These are phyloP conservation scores for Lithosia quadra DNA, from an alignment of 2,888 invertebrate genomes.

Conservation along the genomic window DNA sequence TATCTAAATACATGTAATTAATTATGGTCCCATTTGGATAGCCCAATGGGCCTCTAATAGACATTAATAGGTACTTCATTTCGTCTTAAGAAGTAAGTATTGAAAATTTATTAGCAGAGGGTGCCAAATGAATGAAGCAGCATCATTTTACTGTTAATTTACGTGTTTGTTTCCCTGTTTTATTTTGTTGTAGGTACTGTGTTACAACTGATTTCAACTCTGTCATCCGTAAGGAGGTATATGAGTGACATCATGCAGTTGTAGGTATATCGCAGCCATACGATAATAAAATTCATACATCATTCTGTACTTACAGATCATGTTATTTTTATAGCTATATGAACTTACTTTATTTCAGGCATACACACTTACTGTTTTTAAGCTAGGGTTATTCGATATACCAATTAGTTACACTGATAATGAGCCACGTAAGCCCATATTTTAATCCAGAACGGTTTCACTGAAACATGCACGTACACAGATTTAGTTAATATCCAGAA, in stretches of 20 bases:
- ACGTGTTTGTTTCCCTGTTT: neutral
- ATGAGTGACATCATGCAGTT: neutral
- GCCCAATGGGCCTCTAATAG: constrained; percentile 2
- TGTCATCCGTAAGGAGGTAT: no score
- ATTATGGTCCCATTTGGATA: neutral
- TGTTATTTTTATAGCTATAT: neutral
- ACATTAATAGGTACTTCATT: neutral
- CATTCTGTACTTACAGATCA: neutral
- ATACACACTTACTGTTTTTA: neutral
- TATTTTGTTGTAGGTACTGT: neutral
- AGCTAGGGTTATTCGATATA: neutral
- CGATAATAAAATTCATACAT: neutral
- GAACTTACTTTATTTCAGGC: neutral
- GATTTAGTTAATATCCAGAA: constrained; percentile 16
- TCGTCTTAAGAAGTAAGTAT: neutral
- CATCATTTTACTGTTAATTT: neutral
- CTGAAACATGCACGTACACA: constrained; percentile 5
- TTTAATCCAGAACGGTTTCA: neutral
- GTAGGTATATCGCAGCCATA: neutral
- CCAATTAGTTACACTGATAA: neutral
- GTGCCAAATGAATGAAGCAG: neutral
- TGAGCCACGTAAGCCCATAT: neutral
- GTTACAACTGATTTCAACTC: neutral
- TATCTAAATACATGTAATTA: neutral
- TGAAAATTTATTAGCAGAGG: neutral